Base-by-base conservation (phyloP, 2,797 vertebrate species). In the Ctenosaura bakeri region DNA sequence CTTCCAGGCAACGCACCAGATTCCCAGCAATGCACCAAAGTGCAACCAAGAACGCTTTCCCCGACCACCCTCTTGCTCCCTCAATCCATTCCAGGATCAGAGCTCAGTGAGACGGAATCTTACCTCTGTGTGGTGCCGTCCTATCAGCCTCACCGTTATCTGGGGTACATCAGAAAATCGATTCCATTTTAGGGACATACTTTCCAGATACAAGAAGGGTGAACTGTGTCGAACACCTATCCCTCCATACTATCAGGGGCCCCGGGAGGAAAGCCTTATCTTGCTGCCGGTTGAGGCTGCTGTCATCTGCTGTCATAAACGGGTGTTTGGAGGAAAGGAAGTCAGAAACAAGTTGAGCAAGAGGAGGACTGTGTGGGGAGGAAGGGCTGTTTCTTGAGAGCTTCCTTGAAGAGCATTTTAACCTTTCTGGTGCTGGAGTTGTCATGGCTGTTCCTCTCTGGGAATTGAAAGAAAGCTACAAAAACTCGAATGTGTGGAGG, bases 61-160 rank as follows among this genome's bases (percentile, higher is more conserved):
- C 26, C 59, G 9, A 1, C 26, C 46, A 3, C 8, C 4, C 10
- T 29, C 50, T 6, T 35, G 3, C 26, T 24, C 50, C 59, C 7
- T 13, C 13, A 38, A 26, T 12, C 29, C 3, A 50, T 13, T 6
- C 56, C 8, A 35, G 26, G 7, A n/a, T 26, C 12, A 12, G 32
- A 52, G 4, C 56, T 14, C 4, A 56, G 35, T 26, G 35, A 89
- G 83, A 92, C 81, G 85, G 86, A 50, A 93, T 29, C 98, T 98
- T 98, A 99, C 99, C 99, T 99, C 97, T 73, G 95, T 96, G 74
- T 96, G 96, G 20, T 88, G 90, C 7, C 96, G 94, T 96, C 96
- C 95, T 92, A 96, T 97, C 93, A 98, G 97, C 96, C 93, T 98
- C 95, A 98, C 94, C 29, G 98, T 98, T 97, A 98, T 97, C 74